A percentile compares a stretch with the other conserved stretches of the same genome.
These are phyloP conservation scores for human DNA, from an alignment of 2,113 vertebrate genomes.

Conservation along the genomic window DNA sequence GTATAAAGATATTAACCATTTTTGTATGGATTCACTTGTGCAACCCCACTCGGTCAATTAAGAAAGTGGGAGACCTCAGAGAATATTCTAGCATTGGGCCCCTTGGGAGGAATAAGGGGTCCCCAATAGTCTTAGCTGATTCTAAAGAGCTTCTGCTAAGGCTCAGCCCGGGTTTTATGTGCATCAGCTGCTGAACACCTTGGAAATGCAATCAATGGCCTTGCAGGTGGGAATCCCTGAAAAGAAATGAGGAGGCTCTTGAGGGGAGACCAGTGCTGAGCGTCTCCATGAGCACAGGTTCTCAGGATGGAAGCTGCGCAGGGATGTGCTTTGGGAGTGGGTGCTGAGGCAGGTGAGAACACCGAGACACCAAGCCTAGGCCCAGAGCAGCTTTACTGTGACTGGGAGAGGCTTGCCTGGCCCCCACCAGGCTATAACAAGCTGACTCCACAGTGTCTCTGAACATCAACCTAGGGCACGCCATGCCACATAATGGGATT, in stretches of 20 bases:
- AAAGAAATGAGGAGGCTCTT: neutral
- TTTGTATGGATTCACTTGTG: neutral
- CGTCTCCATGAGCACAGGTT: neutral
- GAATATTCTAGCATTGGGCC: neutral
- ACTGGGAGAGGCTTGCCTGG: neutral
- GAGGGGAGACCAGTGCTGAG: neutral
- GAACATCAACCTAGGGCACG: rapidly evolving
- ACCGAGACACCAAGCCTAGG: neutral
- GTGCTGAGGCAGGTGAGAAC: rapidly evolving
- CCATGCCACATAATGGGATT: rapidly evolving
- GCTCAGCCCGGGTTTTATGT: neutral
- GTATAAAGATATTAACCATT: neutral
- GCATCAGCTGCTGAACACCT: neutral
- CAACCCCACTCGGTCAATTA: neutral
- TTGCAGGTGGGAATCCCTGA: neutral
- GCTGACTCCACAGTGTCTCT: neutral
- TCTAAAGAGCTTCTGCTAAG: neutral
- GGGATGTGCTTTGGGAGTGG: neutral
- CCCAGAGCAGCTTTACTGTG: neutral
- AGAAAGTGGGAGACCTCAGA: neutral
- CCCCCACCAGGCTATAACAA: too few relatives aligned
- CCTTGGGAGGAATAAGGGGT: neutral
- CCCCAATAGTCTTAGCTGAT: neutral
- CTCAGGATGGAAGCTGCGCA: too few relatives aligned
- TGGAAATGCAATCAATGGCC: neutral